phyloP scores from a whole-genome alignment of 2,797 vertebrate genomes.

The Limosa lapponica region DNA sequence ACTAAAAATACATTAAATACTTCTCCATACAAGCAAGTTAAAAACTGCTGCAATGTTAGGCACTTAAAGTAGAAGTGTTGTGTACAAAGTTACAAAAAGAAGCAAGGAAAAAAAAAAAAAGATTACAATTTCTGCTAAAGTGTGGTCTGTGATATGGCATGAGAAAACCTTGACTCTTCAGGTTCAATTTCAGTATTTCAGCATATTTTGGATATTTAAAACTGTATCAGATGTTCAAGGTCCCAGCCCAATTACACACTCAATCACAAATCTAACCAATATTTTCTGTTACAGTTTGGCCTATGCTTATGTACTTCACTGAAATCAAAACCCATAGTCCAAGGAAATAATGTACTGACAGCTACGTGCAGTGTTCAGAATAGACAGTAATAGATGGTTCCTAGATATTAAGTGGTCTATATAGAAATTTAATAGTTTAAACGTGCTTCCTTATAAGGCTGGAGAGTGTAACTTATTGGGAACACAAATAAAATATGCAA shows the following conservation, averaged over 20 bases:
- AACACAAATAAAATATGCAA: not conserved
- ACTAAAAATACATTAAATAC: constrained; percentile 69
- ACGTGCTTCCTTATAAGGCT: not conserved
- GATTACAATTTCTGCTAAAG: not conserved
- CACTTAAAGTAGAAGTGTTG: not conserved
- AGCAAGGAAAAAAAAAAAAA: not conserved
- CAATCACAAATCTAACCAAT: not conserved
- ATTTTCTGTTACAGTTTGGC: not conserved
- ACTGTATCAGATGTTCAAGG: not conserved
- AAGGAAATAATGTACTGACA: not conserved
- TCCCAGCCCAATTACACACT: not conserved
- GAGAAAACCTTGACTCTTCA: not conserved
- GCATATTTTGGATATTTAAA: not conserved
- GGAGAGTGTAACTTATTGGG: not conserved
- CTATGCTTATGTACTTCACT: not conserved
- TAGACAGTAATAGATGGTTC: not conserved
- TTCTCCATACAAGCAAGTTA: constrained; percentile 49
- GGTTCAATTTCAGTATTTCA: not conserved
- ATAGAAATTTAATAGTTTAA: not conserved
- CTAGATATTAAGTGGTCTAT: not conserved
- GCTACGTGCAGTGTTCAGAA: not conserved
- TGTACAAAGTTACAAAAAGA: not conserved
- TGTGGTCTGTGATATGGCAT: not conserved
- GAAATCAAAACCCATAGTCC: not conserved
- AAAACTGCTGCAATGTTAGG: not conserved